Conservation (phyloP, 2,113 vertebrate species). For the Polyodon spathula region DNA sequence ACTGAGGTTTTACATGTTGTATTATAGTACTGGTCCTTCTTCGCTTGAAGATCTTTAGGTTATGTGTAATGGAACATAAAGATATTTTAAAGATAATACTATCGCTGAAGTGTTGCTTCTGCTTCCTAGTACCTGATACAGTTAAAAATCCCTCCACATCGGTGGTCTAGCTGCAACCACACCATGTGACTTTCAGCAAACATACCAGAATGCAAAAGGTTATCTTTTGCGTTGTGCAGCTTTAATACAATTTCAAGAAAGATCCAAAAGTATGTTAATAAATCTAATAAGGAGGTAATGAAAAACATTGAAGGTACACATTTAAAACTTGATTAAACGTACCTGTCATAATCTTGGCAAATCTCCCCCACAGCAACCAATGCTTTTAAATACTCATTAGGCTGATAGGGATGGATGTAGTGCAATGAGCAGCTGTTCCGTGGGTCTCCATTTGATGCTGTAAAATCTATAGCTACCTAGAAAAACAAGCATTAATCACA, state of each 20-base stretch:
- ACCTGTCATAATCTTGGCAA: conserved; percentile 99
- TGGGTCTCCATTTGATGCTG: conserved; percentile 92
- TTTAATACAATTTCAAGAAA: too few species aligned
- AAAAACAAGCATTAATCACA: conserved; percentile 16
- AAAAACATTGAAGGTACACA: too few species aligned
- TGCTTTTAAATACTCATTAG: conserved; percentile 96
- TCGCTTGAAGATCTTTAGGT: too few species aligned
- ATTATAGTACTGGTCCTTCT: too few species aligned
- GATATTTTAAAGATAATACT: conserved; percentile 17
- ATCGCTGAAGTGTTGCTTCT: too few species aligned
- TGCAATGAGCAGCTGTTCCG: conserved; percentile 97
- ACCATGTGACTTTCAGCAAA: background rate
- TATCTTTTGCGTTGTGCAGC: too few species aligned
- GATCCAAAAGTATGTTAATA: background rate
- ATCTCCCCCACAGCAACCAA: conserved; percentile 95
- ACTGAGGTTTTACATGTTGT: too few species aligned
- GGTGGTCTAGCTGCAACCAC: too few species aligned
- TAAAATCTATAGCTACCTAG: conserved; percentile 98
- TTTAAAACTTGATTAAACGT: conserved; percentile 20
- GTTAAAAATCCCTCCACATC: conserved; percentile 7
- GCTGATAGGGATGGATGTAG: conserved; percentile 97
- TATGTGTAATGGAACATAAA: background rate
- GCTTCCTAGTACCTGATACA: background rate
- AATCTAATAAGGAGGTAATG: background rate
- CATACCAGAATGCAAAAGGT: too few species aligned